Evolutionary conservation across 1,140 invertebrate species (phyloP), one percentile per base, ranked within the genome.

Genomic region (Polyergus mexicanus): DNA sequence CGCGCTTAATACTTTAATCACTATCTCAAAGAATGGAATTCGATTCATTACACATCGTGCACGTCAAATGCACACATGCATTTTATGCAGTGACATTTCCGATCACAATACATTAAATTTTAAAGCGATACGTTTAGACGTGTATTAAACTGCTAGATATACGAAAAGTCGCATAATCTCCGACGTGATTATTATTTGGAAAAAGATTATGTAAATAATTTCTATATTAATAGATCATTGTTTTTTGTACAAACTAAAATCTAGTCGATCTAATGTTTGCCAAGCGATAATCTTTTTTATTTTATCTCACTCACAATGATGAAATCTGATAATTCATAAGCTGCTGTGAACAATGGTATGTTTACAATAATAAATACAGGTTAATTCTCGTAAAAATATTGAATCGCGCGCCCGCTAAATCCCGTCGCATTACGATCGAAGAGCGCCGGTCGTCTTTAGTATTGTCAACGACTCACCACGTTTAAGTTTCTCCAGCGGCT

Each of bases 401-500:
- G n/a, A 19, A 10, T 51, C 32, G n/a, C 38, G 11, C 38, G 32
- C 22, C 6, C n/a, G n/a, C 10, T 72, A 28, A 28, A 72, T 32
- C 58, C 4, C 22, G 11, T 60, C 11, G 25, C 13, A 8, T 58
- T 25, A 1, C 35, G 10, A 22, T n/a, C 16, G 10, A 8, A 3
- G 62, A 32, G 58, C 16, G 25, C 8, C 32, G 19, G 13, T 6
- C 13, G 51, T 51, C 63, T 75, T 51, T 72, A 78, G 74, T 89
- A 92, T 85, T 90, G 91, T 93, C 72, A 92, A 85, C 93, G 92
- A 97, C 96, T 97, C 95, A 97, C 96, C 96, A 97, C 97, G 96
- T 97, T 97, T 98, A 88, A 98, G 95, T 95, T 98, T 98, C 95
- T 98, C 97, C 66, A 98, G 93, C 11, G 97, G 97, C 93, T 98